These are phyloP conservation scores for Imbricaverruca yamaguchii DNA, from an alignment of 2,888 invertebrate species.

Conservation along the genomic window DNA sequence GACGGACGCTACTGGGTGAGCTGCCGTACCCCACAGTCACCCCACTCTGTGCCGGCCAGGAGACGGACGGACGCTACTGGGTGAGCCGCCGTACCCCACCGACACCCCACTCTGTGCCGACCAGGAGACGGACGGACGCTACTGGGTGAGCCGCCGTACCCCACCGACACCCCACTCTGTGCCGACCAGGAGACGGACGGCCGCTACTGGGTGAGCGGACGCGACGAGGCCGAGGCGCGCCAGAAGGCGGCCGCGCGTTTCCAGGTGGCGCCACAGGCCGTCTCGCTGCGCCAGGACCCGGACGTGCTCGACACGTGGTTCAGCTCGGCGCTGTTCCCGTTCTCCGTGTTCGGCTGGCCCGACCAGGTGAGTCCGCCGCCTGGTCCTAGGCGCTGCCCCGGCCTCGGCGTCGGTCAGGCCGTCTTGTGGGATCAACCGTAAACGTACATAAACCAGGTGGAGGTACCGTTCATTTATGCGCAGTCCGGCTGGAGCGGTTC, in stretches of 20 bases:
- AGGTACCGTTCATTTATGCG: no score
- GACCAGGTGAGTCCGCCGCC: conserved; percentile 45
- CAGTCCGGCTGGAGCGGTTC: no score
- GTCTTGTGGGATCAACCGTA: no score
- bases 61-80: conserved; percentile 51
- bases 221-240: conserved; percentile 63
- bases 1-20: conserved; percentile 44
- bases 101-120: no score
- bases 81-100: conserved; percentile 46
- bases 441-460: no score
- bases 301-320: conserved; percentile 99
- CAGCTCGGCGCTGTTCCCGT: conserved; percentile 91
- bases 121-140: conserved; percentile 43
- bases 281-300: conserved; percentile 66
- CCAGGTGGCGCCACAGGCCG: conserved; percentile 44
- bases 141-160: conserved; percentile 53
- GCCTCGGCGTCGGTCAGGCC: no score
- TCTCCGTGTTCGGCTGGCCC: conserved; percentile 96
- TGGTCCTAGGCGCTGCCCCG: no score
- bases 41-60: not conserved
- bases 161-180: no score
- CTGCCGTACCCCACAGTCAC: no score
- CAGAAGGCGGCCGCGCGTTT: conserved; percentile 69
- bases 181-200: conserved; percentile 38
- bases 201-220: conserved; percentile 55